Percentiles rank a stretch among this genome's conserved stretches.
These are phyloP conservation scores for Drosophila sturtevanti DNA, from an alignment of 1,140 invertebrate species.

Conservation along the genomic window DNA sequence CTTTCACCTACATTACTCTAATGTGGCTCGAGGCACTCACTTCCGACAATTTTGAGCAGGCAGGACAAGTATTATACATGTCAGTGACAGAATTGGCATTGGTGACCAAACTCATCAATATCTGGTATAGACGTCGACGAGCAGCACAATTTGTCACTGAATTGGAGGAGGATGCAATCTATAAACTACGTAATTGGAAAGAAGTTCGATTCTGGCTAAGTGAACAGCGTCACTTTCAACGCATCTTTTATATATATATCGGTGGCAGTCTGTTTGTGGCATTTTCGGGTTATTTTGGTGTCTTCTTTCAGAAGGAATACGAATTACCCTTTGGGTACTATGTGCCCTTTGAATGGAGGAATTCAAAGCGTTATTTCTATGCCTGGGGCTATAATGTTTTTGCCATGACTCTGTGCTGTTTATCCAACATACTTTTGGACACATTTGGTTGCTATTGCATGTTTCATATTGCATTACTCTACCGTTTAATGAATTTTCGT, in stretches of 20 bases:
- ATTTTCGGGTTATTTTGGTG: constrained; percentile 35
- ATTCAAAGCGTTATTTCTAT: constrained; percentile 44
- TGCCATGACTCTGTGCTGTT: constrained; percentile 63
- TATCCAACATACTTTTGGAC: constrained; percentile 59
- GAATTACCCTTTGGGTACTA: constrained; percentile 67
- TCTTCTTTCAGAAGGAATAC: constrained; percentile 51
- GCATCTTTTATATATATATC: constrained; percentile 49
- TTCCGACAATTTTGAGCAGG: constrained; percentile 52
- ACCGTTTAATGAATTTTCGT: constrained; percentile 55
- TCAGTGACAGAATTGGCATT: constrained; percentile 59
- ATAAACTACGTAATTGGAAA: constrained; percentile 12
- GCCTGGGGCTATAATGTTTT: constrained; percentile 66
- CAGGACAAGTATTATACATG: constrained; percentile 66
- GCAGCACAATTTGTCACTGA: constrained; percentile 38
- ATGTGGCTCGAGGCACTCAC: constrained; percentile 65
- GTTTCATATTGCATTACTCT: constrained; percentile 62
- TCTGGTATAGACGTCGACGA: constrained; percentile 45
- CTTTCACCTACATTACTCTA: constrained; percentile 52
- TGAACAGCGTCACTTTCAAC: constrained; percentile 44
- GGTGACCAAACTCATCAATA: constrained; percentile 61
- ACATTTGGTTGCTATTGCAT: constrained; percentile 68
- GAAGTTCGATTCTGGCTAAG: constrained; percentile 41
- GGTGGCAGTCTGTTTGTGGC: constrained; percentile 37
- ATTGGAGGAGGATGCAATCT: constrained; percentile 25
- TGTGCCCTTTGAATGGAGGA: constrained; percentile 72